Percentiles rank a stretch among this genome's conserved stretches.
Evolutionary conservation across 2,797 vertebrate genomes (phyloP).

Genomic region (Meriones psammophilus): DNA sequence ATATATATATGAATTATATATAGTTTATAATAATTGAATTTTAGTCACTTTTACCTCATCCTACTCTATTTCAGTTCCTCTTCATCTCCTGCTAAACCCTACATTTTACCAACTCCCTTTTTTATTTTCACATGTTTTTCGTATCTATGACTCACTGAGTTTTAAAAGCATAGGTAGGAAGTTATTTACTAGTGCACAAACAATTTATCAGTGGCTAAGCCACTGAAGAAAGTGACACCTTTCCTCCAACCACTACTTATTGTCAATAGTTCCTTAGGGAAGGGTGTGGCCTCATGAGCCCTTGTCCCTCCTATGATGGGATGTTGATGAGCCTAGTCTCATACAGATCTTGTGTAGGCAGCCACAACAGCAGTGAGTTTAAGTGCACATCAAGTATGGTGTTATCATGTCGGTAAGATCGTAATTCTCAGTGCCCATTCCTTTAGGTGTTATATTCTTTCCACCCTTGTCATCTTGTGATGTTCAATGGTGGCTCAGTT

Average conservation of each 20-base stretch:
- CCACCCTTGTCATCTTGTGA: background rate
- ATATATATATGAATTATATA: background rate
- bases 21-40: background rate
- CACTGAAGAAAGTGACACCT: background rate
- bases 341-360: background rate
- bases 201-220: background rate
- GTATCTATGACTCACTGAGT: background rate
- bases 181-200: background rate
- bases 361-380: background rate
- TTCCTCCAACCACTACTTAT: background rate
- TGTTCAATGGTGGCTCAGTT: background rate
- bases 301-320: background rate
- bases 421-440: background rate
- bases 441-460: background rate
- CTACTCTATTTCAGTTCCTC: background rate
- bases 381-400: accelerated
- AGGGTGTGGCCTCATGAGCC: background rate
- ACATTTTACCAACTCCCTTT: background rate
- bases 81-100: background rate
- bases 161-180: background rate
- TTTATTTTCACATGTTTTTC: background rate
- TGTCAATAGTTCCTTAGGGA: background rate
- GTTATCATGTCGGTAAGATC: no score
- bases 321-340: background rate
- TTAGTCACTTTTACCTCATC: no score